Evolutionary conservation across 64 coral and sea anemone genomes (phyloP).

Genomic region (Montipora capricornis): DNA sequence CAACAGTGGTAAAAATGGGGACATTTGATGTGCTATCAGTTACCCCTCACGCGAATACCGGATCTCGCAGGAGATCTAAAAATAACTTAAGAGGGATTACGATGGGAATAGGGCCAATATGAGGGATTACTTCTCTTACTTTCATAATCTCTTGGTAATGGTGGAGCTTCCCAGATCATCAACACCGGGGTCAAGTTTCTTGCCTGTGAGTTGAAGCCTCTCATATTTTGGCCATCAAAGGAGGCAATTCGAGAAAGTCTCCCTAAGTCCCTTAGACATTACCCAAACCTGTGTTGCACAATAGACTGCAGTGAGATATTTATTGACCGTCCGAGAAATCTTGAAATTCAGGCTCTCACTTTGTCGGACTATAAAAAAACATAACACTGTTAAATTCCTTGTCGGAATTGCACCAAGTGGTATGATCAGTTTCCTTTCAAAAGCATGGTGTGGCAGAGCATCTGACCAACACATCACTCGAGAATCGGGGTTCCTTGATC

Average conservation of each 20-base stretch:
- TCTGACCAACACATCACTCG: constrained; percentile 69
- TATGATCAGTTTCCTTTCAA: constrained; percentile 70
- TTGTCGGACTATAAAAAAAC: constrained; percentile 69
- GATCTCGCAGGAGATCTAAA: no score
- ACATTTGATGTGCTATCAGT: no score
- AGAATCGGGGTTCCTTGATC: constrained; percentile 59
- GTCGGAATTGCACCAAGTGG: constrained; percentile 68
- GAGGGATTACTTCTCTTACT: no score
- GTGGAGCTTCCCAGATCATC: constrained; percentile 58
- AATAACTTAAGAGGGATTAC: no score
- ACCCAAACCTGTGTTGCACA: constrained; percentile 46
- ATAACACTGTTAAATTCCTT: constrained; percentile 71
- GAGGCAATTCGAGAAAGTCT: constrained; percentile 44
- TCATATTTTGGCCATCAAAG: constrained; percentile 68
- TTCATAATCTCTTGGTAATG: no score
- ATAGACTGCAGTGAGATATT: constrained; percentile 51
- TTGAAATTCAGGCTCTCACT: constrained; percentile 50
- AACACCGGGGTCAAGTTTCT: constrained; percentile 65
- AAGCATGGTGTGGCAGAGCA: constrained; percentile 61
- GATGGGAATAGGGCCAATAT: no score
- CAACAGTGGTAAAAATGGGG: no score
- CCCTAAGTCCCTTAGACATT: constrained; percentile 43
- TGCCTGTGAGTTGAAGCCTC: constrained; percentile 36
- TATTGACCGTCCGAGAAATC: constrained; percentile 28
- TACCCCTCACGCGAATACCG: no score